Base-by-base conservation (phyloP, 2,888 invertebrate species). In the Exocentrus adspersus region DNA sequence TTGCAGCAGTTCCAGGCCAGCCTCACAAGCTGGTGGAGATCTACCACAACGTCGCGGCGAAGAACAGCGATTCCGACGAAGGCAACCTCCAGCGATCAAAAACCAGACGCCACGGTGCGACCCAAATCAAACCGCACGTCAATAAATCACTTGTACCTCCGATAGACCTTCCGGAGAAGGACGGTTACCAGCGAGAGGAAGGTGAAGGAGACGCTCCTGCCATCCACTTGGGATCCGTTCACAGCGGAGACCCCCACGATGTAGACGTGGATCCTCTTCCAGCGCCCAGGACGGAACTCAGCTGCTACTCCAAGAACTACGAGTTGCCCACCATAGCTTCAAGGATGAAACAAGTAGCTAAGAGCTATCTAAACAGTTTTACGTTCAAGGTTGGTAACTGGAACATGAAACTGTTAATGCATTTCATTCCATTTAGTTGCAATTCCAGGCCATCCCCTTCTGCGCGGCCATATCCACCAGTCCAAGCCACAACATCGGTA, bases 311-410 rank as follows among this genome's bases (percentile, higher is more conserved):
- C n/a, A 79, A 71, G 60, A 81, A 77, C 28, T 90, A 90, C 76
- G 87, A 89, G 77, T 74, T 85, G 76, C 89, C 90, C 2, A 90
- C 90, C 0, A 85, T 88, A n/a, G 86, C 90, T 0, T 90, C 90
- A 0, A 86, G 85, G 75, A 84, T 89, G 85, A 90, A 89, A 76
- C 87, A 87, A 75, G 86, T 86, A 0, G 85, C 86, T 24, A 84
- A 85, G 75, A 84, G 85, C 7, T 87, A 85, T 74, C 85, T 85
- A 72, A 82, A 83, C 65, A 80, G 77, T 12, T 78, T 74, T 62
- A 73, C 80, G 6, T 73, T 77, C 42, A 78, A 74, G 61, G 85
- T 86, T 89, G 89, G 0, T 63, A 50, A 28, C 10, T n/a, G n/a
- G n/a, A n/a, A n/a, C n/a, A n/a, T n/a, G n/a, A n/a, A n/a, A n/a